Conservation (phyloP, 1,140 invertebrate genomes). For the Drosophila sechellia region DNA sequence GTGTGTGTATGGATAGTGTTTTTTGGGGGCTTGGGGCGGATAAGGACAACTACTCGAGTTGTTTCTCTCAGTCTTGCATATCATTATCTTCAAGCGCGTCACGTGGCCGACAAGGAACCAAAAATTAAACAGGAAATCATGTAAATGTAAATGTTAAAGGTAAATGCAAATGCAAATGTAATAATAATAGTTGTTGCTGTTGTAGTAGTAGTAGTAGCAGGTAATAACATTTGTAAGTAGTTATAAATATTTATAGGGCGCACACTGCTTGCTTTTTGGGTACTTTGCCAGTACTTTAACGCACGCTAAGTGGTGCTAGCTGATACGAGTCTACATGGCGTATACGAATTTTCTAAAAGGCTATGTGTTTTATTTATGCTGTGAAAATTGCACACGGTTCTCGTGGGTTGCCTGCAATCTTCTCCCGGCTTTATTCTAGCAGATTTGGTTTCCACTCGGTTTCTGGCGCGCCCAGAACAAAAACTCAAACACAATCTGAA, state of each 20-base stretch:
- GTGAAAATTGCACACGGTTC: constrained; percentile 67
- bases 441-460: constrained; percentile 91
- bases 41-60: constrained; percentile 57
- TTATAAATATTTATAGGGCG: constrained; percentile 62
- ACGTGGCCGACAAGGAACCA: constrained; percentile 47
- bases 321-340: constrained; percentile 36
- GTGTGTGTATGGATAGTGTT: constrained; percentile 18
- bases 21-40: constrained; percentile 3
- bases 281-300: constrained; percentile 70
- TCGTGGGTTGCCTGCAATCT: constrained; percentile 72
- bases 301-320: constrained; percentile 37
- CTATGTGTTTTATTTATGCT: constrained; percentile 53
- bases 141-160: constrained; percentile 50
- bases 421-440: constrained; percentile 46
- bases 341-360: constrained; percentile 42
- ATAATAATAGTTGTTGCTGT: constrained; percentile 35
- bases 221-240: constrained; percentile 63
- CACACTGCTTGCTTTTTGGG: constrained; percentile 50
- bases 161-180: constrained; percentile 56
- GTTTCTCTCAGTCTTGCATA: constrained; percentile 62
- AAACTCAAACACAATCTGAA: constrained; percentile 29
- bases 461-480: constrained; percentile 72
- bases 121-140: constrained; percentile 51
- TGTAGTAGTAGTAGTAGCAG: constrained; percentile 30
- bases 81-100: constrained; percentile 60